These are phyloP conservation scores for Cygnus buccinator DNA, from an alignment of 2,113 vertebrate species.

Conservation along the genomic window DNA sequence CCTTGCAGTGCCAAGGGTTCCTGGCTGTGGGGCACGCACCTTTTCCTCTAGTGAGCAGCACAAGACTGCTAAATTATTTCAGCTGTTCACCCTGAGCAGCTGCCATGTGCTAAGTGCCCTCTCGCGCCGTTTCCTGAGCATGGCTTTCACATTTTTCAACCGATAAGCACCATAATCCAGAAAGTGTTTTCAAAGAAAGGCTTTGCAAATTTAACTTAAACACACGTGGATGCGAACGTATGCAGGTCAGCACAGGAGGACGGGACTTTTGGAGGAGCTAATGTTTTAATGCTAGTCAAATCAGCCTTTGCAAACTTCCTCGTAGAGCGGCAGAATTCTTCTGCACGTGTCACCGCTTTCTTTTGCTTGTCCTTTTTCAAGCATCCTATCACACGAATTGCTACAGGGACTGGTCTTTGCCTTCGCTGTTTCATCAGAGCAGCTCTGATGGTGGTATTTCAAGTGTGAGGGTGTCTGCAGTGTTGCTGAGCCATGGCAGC, in stretches of 20 bases:
- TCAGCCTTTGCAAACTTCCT: neutral
- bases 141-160: neutral
- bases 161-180: neutral
- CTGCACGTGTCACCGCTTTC: neutral
- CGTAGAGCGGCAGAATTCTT: rapidly evolving
- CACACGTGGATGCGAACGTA: rapidly evolving
- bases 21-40: neutral
- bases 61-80: neutral
- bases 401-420: neutral
- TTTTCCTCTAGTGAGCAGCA: neutral
- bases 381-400: neutral
- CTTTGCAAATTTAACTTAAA: neutral
- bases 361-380: neutral
- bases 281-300: neutral
- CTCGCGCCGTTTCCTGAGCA: neutral
- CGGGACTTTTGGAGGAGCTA: neutral
- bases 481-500: neutral
- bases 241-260: neutral
- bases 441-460: neutral
- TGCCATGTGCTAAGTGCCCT: neutral
- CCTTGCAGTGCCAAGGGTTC: neutral
- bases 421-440: rapidly evolving
- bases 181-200: neutral
- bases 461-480: neutral
- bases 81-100: neutral